Evolutionary conservation across 1,140 invertebrate genomes (phyloP), one percentile per base, ranked within the genome.

Genomic region (Colletes gigas): DNA sequence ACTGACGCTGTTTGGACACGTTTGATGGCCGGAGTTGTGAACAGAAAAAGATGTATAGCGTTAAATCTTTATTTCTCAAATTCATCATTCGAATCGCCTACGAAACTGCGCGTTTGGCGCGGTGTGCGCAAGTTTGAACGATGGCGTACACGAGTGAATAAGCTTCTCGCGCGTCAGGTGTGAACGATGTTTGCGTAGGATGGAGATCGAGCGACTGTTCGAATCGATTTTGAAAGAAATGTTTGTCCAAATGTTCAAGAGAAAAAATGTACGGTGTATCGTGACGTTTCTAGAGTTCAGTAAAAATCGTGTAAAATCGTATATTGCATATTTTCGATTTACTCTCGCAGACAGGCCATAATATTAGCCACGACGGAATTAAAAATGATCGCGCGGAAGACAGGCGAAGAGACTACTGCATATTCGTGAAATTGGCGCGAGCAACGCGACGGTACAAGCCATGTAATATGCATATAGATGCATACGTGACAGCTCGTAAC

Each of bases 381-480:
- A 80, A 80, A 80, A 67, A 75, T 39, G 50, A 44, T 59, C 63
- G 17, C 12, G 12, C 6, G 19, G 2, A 21, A 72, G 50, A 62
- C 14, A 39, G 9, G 7, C 1, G 9, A 4, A 6, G 17, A 15
- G 8, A 41, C 14, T 70, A 12, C 21, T 30, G 60, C 15, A 19
- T 57, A 59, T 59, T 70, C 54, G 78, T 50, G 63, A 67, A 85
- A 82, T 85, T 78, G 76, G 17, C 59, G 73, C 62, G 73, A 39
- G 21, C 67, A 55, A 68, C 78, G 78, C 17, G 78, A 70, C 39
- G 71, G 57, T 21, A 55, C 63, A 59, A 54, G 21, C 67, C 39
- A 75, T 76, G 83, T 85, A 85, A 83, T 86, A 87, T 83, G 73
- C 75, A 83, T 88, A 80, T 80, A 85, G 50, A 74, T 81, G 74